These are phyloP conservation scores for Ctenoplectra terminalis DNA, from an alignment of 1,140 invertebrate genomes.

Conservation along the genomic window DNA sequence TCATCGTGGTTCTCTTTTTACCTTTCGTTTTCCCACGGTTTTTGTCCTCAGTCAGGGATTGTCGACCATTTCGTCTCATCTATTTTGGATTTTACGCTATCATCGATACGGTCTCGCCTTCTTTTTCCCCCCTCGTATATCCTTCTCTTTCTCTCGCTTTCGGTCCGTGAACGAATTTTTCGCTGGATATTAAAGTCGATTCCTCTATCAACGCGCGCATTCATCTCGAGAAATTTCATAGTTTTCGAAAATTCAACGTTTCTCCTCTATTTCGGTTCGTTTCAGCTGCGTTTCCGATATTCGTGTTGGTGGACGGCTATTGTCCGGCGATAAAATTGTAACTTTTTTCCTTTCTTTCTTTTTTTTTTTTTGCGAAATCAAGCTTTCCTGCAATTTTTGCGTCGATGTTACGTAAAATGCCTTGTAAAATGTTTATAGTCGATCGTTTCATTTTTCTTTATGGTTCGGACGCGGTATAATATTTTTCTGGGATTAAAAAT, in stretches of 20 bases:
- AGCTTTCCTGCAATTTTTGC: not conserved
- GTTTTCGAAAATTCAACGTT: conserved; percentile 6
- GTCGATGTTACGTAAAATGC: not conserved
- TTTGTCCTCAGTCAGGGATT: conserved; percentile 8
- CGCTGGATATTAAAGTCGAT: conserved; percentile 34
- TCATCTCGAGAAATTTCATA: conserved; percentile 27
- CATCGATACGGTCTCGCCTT: not conserved
- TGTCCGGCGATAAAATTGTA: not conserved
- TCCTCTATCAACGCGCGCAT: conserved; percentile 9
- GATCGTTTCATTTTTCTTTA: too few species aligned
- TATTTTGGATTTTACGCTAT: conserved; percentile 40
- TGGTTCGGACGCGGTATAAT: too few species aligned
- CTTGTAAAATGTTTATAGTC: not conserved
- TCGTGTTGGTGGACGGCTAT: not conserved
- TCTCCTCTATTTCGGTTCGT: not conserved
- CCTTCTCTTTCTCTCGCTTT: not conserved
- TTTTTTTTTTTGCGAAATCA: not conserved
- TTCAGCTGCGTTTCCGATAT: not conserved
- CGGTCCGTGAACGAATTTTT: conserved; percentile 20
- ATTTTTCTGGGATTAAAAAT: too few species aligned
- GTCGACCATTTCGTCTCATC: conserved; percentile 22
- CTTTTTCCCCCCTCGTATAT: not conserved
- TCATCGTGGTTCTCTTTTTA: not conserved
- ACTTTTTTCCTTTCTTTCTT: too few species aligned
- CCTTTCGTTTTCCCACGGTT: not conserved